phyloP scores from a whole-genome alignment of 2,888 invertebrate genomes.

The Leucozona laternaria region DNA sequence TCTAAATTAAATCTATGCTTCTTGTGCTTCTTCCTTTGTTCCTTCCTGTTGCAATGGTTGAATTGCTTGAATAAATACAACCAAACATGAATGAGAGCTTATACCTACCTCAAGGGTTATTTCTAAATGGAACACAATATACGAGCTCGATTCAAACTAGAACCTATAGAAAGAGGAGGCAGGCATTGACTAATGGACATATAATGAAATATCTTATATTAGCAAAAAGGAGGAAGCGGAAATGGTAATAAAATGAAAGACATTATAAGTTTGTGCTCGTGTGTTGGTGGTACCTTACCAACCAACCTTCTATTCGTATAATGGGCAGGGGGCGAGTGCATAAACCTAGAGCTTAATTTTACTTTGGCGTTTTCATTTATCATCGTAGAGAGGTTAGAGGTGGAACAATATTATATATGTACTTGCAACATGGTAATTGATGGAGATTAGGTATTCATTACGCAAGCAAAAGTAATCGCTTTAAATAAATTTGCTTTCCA shows the following conservation, averaged over 20 bases:
- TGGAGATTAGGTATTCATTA: slow-evolving; percentile 43
- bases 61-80: slow-evolving; percentile 6
- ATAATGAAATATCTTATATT: slow-evolving; percentile 49
- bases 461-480: slow-evolving; percentile 23
- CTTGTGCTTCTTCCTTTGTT: neutral
- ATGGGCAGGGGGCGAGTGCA: slow-evolving; percentile 5
- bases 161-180: neutral
- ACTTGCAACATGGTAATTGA: slow-evolving; percentile 43
- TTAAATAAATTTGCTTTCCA: slow-evolving; percentile 17
- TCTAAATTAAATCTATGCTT: slow-evolving; percentile 4
- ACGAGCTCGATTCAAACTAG: neutral
- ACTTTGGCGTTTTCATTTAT: slow-evolving; percentile 46
- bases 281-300: neutral
- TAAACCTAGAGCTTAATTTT: slow-evolving; percentile 34
- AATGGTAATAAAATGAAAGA: slow-evolving; percentile 42
- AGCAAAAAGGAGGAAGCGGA: slow-evolving; percentile 37
- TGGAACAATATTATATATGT: neutral
- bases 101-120: slow-evolving; percentile 18
- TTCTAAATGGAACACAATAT: neutral
- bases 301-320: no score
- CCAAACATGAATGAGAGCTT: slow-evolving; percentile 6
- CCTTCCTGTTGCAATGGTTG: slow-evolving; percentile 23
- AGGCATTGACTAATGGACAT: slow-evolving; percentile 46
- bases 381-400: slow-evolving; percentile 9
- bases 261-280: slow-evolving; percentile 25